A percentile compares a stretch with the other conserved stretches of the same genome.
Conservation (phyloP, 2,888 invertebrate genomes). For the Watsonalla cultraria region DNA sequence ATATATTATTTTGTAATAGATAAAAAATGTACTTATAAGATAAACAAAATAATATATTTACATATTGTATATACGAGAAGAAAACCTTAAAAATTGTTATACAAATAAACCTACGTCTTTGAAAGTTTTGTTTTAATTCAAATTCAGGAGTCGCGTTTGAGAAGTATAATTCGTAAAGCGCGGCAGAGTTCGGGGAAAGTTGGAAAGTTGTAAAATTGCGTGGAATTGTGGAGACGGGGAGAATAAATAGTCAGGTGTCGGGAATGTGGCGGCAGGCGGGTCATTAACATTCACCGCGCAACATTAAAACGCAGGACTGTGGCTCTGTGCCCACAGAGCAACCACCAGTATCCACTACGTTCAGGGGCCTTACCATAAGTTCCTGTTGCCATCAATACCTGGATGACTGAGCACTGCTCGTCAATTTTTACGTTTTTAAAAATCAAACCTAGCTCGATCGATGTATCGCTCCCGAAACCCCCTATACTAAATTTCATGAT, state of each 20-base stretch:
- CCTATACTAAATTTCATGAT: too few relatives aligned
- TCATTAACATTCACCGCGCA: conserved; percentile 61
- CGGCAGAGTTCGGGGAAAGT: conserved; percentile 50
- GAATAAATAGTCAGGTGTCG: conserved; percentile 63
- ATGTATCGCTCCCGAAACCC: too few relatives aligned
- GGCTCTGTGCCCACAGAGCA: conserved; percentile 1
- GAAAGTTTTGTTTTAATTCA: conserved; percentile 26
- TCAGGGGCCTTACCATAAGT: too few relatives aligned
- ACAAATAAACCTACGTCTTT: conserved; percentile 19
- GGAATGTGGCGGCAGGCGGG: conserved; percentile 28
- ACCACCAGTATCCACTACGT: too few relatives aligned
- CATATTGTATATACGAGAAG: neutral
- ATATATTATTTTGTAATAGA: neutral
- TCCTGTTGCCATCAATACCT: too few relatives aligned
- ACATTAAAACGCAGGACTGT: conserved; percentile 50
- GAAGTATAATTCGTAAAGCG: conserved; percentile 52
- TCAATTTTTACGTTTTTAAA: too few relatives aligned
- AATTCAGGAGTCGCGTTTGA: conserved; percentile 24
- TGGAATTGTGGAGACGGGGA: conserved; percentile 41
- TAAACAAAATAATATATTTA: neutral
- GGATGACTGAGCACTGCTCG: too few relatives aligned
- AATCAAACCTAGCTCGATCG: too few relatives aligned
- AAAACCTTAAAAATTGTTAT: conserved; percentile 10
- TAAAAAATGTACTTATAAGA: neutral
- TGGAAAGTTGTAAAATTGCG: conserved; percentile 60